Conservation (phyloP, 1,140 invertebrate species). For the Bombus impatiens region DNA sequence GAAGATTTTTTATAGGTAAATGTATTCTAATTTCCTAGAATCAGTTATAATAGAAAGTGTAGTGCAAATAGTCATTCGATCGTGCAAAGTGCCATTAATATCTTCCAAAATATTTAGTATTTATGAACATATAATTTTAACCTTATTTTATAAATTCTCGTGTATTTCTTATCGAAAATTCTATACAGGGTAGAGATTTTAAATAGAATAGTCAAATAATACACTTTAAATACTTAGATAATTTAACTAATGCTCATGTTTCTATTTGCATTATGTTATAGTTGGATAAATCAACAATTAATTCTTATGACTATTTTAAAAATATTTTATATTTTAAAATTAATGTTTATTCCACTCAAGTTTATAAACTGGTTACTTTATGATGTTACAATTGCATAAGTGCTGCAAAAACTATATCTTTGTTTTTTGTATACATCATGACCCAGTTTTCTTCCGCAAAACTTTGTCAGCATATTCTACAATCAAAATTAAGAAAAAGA, state of each 20-base stretch:
- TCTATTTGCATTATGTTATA: background rate
- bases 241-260: background rate
- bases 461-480: too few relatives aligned
- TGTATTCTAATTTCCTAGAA: slow-evolving; percentile 3
- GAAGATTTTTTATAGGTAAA: slow-evolving; percentile 81
- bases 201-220: background rate
- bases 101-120: slow-evolving; percentile 4
- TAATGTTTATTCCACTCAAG: background rate
- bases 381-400: slow-evolving; percentile 7
- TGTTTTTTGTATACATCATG: background rate
- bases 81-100: slow-evolving; percentile 43
- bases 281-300: background rate
- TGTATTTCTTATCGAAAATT: background rate
- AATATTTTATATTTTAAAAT: background rate
- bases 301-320: background rate
- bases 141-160: slow-evolving; percentile 5
- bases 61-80: slow-evolving; percentile 3
- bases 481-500: too few relatives aligned
- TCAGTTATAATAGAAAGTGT: slow-evolving; percentile 21
- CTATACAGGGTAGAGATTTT: background rate
- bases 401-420: background rate
- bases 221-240: background rate
- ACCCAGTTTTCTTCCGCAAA: too few relatives aligned
- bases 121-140: slow-evolving; percentile 8
- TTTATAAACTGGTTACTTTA: background rate